Conservation (phyloP, 2,888 invertebrate genomes). For the Synergus laeviventris region DNA sequence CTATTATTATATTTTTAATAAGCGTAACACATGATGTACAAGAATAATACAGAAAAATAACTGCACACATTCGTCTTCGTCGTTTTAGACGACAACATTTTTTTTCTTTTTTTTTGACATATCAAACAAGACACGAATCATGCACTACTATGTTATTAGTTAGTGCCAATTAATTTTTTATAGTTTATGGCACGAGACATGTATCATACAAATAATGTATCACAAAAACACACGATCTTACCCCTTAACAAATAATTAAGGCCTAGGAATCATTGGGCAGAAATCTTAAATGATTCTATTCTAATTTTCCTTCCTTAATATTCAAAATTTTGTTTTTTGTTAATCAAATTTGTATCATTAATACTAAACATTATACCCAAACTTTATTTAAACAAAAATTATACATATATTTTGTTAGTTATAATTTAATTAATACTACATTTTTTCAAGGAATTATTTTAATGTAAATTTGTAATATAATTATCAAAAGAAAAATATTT, state of each 20-base stretch:
- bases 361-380: not conserved
- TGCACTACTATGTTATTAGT: conserved; percentile 46
- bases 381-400: not conserved
- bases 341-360: not conserved
- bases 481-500: not conserved
- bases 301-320: conserved; percentile 1
- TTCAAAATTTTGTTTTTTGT: not conserved
- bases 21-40: conserved; percentile 56
- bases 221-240: conserved; percentile 24
- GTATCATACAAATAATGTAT: conserved; percentile 22
- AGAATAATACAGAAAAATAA: conserved; percentile 58
- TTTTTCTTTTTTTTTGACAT: conserved; percentile 31
- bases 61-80: conserved; percentile 43
- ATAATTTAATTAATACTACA: not conserved
- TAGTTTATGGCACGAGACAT: conserved; percentile 45
- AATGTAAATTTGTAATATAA: not conserved
- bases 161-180: conserved; percentile 38
- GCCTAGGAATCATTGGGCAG: conserved; percentile 35
- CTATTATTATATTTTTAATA: conserved; percentile 56
- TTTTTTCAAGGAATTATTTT: not conserved
- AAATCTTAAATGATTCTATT: not conserved
- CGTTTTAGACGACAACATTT: not conserved
- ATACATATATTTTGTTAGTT: not conserved
- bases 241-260: conserved; percentile 35
- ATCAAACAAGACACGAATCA: conserved; percentile 52